Evolutionary conservation across 2,797 vertebrate genomes (phyloP).

Genomic region (Botia almorhae): DNA sequence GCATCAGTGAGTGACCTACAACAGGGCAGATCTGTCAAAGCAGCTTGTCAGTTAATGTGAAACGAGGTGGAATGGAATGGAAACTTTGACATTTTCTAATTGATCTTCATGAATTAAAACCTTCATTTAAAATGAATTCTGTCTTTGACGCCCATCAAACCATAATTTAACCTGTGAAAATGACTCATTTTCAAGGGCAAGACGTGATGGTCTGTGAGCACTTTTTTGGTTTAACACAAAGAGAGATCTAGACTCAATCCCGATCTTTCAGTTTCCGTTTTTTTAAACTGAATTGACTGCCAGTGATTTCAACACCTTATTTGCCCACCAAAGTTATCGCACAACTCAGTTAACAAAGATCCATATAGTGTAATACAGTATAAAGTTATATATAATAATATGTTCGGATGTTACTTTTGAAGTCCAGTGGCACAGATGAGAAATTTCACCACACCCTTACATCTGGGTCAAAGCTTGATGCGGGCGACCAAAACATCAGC

Average conservation of each 20-base stretch:
- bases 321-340: too few species aligned
- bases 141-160: not conserved
- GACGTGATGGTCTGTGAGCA: too few species aligned
- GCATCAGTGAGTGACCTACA: too few species aligned
- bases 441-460: not conserved
- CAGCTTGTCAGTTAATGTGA: not conserved
- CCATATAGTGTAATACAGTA: too few species aligned
- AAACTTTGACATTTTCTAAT: not conserved
- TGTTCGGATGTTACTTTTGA: too few species aligned
- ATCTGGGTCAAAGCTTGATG: slow-evolving; percentile 8
- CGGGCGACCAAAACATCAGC: not conserved
- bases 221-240: not conserved
- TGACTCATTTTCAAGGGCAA: too few species aligned
- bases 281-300: too few species aligned
- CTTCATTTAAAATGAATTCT: not conserved
- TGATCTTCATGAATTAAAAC: not conserved
- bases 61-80: not conserved
- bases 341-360: too few species aligned
- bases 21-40: not conserved
- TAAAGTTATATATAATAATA: too few species aligned
- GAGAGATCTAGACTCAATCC: too few species aligned
- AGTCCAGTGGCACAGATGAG: not conserved
- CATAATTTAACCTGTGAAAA: not conserved
- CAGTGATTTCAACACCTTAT: too few species aligned
- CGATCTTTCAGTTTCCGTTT: too few species aligned